Conservation (phyloP, 1,140 invertebrate genomes). For the Dendroctonus valens region DNA sequence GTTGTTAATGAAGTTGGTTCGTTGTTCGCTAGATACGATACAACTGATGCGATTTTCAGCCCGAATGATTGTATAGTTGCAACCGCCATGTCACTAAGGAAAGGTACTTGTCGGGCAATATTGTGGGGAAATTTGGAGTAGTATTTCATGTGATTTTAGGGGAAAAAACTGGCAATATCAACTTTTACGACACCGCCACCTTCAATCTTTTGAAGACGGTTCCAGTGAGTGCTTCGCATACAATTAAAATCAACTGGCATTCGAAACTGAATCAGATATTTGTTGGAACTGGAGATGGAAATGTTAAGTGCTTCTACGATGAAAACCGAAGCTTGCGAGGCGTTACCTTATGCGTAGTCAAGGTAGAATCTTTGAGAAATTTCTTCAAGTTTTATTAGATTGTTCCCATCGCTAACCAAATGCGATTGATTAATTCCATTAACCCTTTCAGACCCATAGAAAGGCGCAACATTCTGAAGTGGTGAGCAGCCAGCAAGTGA, state of each 20-base stretch:
- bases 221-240: constrained; percentile 73
- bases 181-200: constrained; percentile 80
- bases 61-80: constrained; percentile 88
- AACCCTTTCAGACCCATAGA: constrained; percentile 51
- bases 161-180: constrained; percentile 68
- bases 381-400: neutral
- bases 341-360: constrained; percentile 86
- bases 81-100: constrained; percentile 82
- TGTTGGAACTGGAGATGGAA: constrained; percentile 88
- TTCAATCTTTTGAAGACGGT: constrained; percentile 76
- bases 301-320: constrained; percentile 89
- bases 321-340: constrained; percentile 81
- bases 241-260: constrained; percentile 93
- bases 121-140: no score
- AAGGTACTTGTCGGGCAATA: constrained; percentile 52
- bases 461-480: constrained; percentile 83
- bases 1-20: constrained; percentile 67
- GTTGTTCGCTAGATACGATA: constrained; percentile 84
- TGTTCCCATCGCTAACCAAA: no score
- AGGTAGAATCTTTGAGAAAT: constrained; percentile 53
- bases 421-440: neutral
- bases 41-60: constrained; percentile 92
- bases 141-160: constrained; percentile 27
- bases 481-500: constrained; percentile 89
- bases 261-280: constrained; percentile 96